Evolutionary conservation across 2,113 vertebrate species (phyloP).

Genomic region (Pteropus alecto): DNA sequence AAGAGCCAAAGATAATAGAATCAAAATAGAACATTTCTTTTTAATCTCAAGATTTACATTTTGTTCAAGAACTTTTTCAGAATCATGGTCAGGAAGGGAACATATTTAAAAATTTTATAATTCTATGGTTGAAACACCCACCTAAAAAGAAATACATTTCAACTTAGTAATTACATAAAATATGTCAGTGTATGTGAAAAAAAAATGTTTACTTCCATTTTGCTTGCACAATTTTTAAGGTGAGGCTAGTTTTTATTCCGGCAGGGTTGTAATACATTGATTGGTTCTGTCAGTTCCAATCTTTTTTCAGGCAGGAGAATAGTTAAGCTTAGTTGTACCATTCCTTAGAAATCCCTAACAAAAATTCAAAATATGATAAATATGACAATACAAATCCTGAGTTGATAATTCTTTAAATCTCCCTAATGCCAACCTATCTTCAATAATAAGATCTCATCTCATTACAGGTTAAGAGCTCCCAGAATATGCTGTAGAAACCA

Average conservation of each 20-base stretch:
- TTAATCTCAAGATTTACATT: neutral
- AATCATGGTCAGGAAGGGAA: neutral
- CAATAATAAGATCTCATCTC: neutral
- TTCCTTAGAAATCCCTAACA: neutral
- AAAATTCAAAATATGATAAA: neutral
- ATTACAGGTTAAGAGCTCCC: neutral
- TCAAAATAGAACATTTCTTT: neutral
- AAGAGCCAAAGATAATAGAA: neutral
- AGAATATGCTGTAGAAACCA: neutral
- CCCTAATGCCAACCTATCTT: neutral
- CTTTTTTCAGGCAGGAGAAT: neutral
- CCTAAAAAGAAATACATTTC: neutral
- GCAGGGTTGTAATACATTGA: neutral
- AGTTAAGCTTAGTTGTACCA: neutral
- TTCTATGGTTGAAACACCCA: neutral
- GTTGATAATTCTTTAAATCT: neutral
- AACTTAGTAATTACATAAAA: neutral
- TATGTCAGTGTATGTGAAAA: neutral
- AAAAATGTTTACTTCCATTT: neutral
- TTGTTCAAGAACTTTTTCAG: neutral
- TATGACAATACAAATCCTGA: neutral
- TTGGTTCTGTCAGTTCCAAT: neutral
- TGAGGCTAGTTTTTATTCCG: neutral
- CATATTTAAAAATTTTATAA: neutral
- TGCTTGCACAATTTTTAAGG: neutral